Evolutionary conservation across 2,888 invertebrate species (phyloP), one percentile per base, ranked within the genome.

Genomic region (Dryadula phaetusa): DNA sequence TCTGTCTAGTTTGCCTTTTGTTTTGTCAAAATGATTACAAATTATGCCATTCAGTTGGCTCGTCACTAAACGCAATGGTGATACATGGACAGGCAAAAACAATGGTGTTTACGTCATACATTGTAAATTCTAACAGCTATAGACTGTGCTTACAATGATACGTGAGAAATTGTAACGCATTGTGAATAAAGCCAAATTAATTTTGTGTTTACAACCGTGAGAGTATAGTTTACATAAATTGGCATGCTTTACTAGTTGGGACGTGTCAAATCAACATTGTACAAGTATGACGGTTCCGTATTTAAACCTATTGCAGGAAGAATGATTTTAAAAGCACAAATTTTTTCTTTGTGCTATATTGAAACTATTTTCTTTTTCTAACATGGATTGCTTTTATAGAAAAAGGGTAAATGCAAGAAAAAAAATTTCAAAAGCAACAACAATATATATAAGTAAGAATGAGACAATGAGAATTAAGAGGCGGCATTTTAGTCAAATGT

Each of bases 131-230:
- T 72, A 32, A 32, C 52, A 75, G 69, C 68, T 70, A 69, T 72
- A 74, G 72, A 62, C 67, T 71, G 65, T 47, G 58, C 62, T 61
- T 44, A 71, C 74, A 74, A 73, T 76, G 53, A 67, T 63, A 70
- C 85, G 86, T 88, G 88, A 81, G 88, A 88, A 88, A 82, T 75
- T 76, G 77, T 83, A 83, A 72, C 80, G 79, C 77, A 82, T 83
- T 85, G 84, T 84, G 70, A 74, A 32, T 70, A 70, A 71, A 66
- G 68, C 67, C 67, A 69, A 70, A 71, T 72, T 68, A 68, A 66
- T 64, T 70, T 70, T 20, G 68, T 66, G 66, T 53, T 61, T 68
- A 70, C 58, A 68, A 58, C 32, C 53, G 62, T 61, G 66, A 44
- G 69, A 65, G 34, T 54, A 42, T 60, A 37, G 16, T 44, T 46